phyloP scores from a whole-genome alignment of 2,888 invertebrate species.

The Synergus japonicus region DNA sequence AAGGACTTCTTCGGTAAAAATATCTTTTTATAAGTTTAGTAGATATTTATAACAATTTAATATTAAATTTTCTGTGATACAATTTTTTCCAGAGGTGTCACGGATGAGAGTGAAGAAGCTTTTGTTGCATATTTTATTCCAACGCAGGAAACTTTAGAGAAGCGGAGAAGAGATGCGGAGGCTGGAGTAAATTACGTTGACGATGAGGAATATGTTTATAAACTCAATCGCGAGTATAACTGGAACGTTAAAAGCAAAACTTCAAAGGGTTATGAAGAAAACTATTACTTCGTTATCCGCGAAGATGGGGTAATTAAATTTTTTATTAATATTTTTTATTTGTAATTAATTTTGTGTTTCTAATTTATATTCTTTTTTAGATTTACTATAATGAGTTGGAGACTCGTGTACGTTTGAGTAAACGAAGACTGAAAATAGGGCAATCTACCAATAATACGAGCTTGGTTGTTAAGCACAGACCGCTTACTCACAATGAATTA shows the following conservation, averaged over 20 bases:
- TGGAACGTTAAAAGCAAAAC: slow-evolving; percentile 98
- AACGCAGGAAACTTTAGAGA: slow-evolving; percentile 90
- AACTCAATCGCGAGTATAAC: slow-evolving; percentile 96
- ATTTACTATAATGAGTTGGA: slow-evolving; percentile 29
- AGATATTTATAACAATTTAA: slow-evolving; percentile 1
- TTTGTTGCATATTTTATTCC: slow-evolving; percentile 98
- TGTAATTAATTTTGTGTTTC: neutral
- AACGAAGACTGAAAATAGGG: slow-evolving; percentile 85
- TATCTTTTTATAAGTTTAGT: neutral
- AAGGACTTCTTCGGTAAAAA: slow-evolving; percentile 27
- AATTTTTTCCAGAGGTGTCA: slow-evolving; percentile 88
- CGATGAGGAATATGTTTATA: slow-evolving; percentile 93
- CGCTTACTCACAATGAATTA: slow-evolving; percentile 88
- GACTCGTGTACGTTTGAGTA: slow-evolving; percentile 30
- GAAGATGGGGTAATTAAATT: slow-evolving; percentile 86
- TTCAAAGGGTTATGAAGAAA: slow-evolving; percentile 94
- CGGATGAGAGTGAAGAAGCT: slow-evolving; percentile 97
- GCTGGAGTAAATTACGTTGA: slow-evolving; percentile 87
- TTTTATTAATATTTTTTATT: neutral
- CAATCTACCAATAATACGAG: slow-evolving; percentile 84
- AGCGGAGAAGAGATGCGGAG: slow-evolving; percentile 87
- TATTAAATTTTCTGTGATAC: neutral
- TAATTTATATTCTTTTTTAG: neutral
- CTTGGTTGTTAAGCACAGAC: slow-evolving; percentile 91
- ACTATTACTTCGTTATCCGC: slow-evolving; percentile 93